These are phyloP conservation scores for Tragelaphus imberbis DNA, from an alignment of 2,113 vertebrate species.

Conservation along the genomic window DNA sequence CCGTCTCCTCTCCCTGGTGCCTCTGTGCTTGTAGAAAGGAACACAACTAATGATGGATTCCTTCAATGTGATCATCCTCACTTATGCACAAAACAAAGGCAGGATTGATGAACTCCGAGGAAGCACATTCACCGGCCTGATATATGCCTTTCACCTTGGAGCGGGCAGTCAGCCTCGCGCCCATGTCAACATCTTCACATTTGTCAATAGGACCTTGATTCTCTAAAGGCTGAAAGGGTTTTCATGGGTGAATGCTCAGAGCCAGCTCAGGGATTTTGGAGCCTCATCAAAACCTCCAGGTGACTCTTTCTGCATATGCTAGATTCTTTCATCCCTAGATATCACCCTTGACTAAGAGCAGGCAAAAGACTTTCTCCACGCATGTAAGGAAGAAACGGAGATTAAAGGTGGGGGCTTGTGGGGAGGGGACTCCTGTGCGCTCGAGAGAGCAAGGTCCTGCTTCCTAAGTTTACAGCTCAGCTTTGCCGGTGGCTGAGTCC, in stretches of 20 bases:
- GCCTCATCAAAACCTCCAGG: slow-evolving; percentile 32
- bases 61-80: neutral
- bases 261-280: slow-evolving; percentile 41
- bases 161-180: neutral
- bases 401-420: rapidly evolving
- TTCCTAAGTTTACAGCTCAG: neutral
- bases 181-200: neutral
- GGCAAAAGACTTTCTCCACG: neutral
- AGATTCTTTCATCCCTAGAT: slow-evolving; percentile 25
- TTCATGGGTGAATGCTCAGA: slow-evolving; percentile 2
- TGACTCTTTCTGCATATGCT: neutral
- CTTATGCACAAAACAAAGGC: slow-evolving; percentile 43
- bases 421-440: neutral
- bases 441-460: neutral
- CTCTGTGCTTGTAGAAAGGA: neutral
- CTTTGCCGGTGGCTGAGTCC: neutral
- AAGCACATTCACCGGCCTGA: neutral
- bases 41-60: slow-evolving; percentile 22
- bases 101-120: slow-evolving; percentile 43
- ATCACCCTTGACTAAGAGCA: neutral
- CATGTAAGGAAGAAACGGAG: neutral
- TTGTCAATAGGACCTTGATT: slow-evolving; percentile 70
- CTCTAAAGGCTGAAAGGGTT: slow-evolving; percentile 51
- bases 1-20: neutral
- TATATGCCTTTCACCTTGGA: slow-evolving; percentile 52